Evolutionary conservation across 1,140 invertebrate species (phyloP).

Genomic region (Drosophila nasuta): DNA sequence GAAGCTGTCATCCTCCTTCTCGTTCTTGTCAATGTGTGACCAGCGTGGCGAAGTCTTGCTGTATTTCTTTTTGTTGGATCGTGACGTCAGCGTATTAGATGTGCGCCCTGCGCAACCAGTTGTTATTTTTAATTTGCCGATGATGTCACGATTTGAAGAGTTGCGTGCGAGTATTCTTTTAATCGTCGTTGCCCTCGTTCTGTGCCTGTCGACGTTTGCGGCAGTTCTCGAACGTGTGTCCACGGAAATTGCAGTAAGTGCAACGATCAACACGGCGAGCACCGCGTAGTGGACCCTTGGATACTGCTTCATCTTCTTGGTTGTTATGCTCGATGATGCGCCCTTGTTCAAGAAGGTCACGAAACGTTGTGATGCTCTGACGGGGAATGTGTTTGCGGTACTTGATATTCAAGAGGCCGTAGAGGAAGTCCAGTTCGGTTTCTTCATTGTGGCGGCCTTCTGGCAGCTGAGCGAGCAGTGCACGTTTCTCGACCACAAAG

Average conservation of each 20-base stretch:
- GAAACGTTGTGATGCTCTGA: slow-evolving; percentile 61
- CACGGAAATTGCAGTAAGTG: slow-evolving; percentile 72
- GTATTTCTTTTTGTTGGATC: slow-evolving; percentile 18
- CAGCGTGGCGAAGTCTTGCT: slow-evolving; percentile 15
- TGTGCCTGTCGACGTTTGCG: slow-evolving; percentile 51
- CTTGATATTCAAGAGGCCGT: slow-evolving; percentile 76
- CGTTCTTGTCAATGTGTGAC: slow-evolving; percentile 29
- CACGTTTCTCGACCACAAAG: slow-evolving; percentile 77
- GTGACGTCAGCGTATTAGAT: slow-evolving; percentile 14
- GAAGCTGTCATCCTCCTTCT: slow-evolving; percentile 8
- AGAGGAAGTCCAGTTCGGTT: slow-evolving; percentile 77
- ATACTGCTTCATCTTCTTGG: slow-evolving; percentile 48
- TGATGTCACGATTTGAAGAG: slow-evolving; percentile 24
- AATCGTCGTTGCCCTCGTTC: slow-evolving; percentile 28
- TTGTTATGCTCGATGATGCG: slow-evolving; percentile 77
- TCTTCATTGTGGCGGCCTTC: slow-evolving; percentile 76
- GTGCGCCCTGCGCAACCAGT: slow-evolving; percentile 31
- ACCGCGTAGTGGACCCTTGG: slow-evolving; percentile 48
- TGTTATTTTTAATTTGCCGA: slow-evolving; percentile 23
- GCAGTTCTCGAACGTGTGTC: slow-evolving; percentile 65
- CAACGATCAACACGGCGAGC: slow-evolving; percentile 52
- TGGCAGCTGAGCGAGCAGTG: slow-evolving; percentile 78
- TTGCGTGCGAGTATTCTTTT: slow-evolving; percentile 24
- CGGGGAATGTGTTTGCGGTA: slow-evolving; percentile 77
- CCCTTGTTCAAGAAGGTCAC: slow-evolving; percentile 74